These are phyloP conservation scores for Drosophila quadrilineata DNA, from an alignment of 1,140 invertebrate genomes.

Conservation along the genomic window DNA sequence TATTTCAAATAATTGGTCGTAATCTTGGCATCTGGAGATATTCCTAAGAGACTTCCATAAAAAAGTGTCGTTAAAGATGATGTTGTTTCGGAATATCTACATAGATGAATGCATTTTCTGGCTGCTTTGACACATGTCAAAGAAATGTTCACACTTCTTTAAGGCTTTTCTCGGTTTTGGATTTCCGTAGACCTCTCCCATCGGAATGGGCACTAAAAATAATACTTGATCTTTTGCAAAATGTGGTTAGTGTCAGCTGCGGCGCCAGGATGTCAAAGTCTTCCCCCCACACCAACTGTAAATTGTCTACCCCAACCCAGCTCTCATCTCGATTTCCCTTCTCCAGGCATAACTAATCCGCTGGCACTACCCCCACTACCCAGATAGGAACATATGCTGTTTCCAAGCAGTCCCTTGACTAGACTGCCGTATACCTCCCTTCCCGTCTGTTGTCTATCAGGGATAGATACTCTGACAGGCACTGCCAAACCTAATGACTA, in stretches of 20 bases:
- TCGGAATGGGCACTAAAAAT: slow-evolving; percentile 10
- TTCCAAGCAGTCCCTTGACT: no score
- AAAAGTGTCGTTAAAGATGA: no score
- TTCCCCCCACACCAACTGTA: background rate
- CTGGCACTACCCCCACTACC: slow-evolving; percentile 6
- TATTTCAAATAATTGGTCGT: no score
- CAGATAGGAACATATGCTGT: slow-evolving; percentile 19
- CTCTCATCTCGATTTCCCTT: background rate
- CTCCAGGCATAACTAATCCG: background rate
- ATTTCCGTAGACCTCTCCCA: no score
- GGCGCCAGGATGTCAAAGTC: slow-evolving; percentile 26
- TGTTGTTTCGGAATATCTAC: no score
- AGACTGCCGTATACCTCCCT: no score
- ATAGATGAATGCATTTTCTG: no score
- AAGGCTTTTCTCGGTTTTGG: no score
- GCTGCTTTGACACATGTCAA: slow-evolving; percentile 56
- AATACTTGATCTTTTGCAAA: slow-evolving; percentile 27
- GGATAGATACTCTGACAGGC: slow-evolving; percentile 16
- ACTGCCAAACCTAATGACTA: slow-evolving; percentile 65
- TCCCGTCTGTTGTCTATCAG: background rate
- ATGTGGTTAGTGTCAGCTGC: slow-evolving; percentile 40
- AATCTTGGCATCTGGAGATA: no score
- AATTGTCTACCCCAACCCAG: no score
- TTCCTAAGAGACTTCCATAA: no score
- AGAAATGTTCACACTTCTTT: slow-evolving; percentile 58